Conservation (phyloP, 2,888 invertebrate genomes). For the Osedax frankpressi region DNA sequence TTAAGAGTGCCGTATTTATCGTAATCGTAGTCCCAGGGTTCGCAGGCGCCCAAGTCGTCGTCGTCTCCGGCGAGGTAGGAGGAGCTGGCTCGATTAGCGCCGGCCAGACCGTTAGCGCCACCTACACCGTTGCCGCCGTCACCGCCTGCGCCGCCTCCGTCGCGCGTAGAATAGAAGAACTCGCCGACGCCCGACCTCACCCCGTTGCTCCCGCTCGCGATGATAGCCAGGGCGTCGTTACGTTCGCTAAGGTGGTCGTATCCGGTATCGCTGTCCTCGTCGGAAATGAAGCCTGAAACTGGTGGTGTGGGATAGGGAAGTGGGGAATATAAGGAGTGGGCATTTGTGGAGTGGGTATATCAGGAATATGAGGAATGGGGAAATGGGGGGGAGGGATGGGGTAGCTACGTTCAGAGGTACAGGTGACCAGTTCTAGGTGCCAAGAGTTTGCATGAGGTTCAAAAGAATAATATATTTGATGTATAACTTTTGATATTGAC, state of each 20-base stretch:
- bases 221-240: neutral
- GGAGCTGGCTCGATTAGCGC: neutral
- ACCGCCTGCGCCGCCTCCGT: neutral
- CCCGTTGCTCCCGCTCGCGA: neutral
- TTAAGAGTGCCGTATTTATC: neutral
- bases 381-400: neutral
- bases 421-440: neutral
- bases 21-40: neutral
- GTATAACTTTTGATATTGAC: neutral
- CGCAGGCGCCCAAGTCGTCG: neutral
- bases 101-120: neutral
- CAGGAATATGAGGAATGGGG: neutral
- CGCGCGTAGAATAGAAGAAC: neutral
- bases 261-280: neutral
- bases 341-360: neutral
- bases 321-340: neutral
- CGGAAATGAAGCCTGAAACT: neutral
- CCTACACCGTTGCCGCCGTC: neutral
- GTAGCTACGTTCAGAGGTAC: neutral
- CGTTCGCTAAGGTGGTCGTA: too few species aligned
- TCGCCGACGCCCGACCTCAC: neutral
- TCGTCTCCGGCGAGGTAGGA: neutral
- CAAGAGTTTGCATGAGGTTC: neutral
- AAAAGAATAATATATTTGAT: too few species aligned
- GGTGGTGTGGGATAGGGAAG: neutral